Percentiles rank a stretch among this genome's conserved stretches.
Evolutionary conservation across 2,113 vertebrate genomes (phyloP).

Genomic region (Hirundichthys speculiger): DNA sequence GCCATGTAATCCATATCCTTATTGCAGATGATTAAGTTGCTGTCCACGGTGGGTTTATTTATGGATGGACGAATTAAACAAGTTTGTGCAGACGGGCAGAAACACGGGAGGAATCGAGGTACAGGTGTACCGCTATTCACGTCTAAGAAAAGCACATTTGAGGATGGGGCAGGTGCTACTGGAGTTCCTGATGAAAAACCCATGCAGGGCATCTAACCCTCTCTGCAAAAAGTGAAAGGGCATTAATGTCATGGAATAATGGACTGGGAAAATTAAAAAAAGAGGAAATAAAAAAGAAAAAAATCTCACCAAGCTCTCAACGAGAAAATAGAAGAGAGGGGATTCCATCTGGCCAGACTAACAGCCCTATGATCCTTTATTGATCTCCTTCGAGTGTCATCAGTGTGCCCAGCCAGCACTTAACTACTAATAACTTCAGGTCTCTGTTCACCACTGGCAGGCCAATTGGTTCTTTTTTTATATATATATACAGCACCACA

Average conservation of each 20-base stretch:
- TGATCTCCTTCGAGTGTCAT: constrained; percentile 26
- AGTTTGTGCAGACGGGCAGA: constrained; percentile 26
- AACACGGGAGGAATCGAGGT: constrained; percentile 24
- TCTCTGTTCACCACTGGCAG: constrained; percentile 23
- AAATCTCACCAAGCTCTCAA: neutral
- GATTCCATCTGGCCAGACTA: constrained; percentile 26
- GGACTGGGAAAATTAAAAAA: too few species aligned
- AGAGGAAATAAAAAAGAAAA: too few species aligned
- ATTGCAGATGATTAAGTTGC: constrained; percentile 72
- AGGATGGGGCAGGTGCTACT: too few species aligned
- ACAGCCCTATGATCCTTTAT: constrained; percentile 42
- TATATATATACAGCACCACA: constrained; percentile 29
- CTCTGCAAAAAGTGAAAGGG: too few species aligned
- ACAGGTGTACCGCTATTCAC: neutral
- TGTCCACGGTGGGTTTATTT: constrained; percentile 56
- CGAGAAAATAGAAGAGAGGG: neutral
- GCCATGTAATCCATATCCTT: constrained; percentile 71
- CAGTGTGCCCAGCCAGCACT: constrained; percentile 11
- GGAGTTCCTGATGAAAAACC: too few species aligned
- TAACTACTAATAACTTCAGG: constrained; percentile 59
- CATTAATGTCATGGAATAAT: too few species aligned
- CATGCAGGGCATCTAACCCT: too few species aligned
- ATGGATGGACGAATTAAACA: constrained; percentile 64
- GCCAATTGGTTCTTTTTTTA: constrained; percentile 36
- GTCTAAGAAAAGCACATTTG: neutral